These are phyloP conservation scores for Scatophagus argus DNA, from an alignment of 2,113 vertebrate genomes.

Conservation along the genomic window DNA sequence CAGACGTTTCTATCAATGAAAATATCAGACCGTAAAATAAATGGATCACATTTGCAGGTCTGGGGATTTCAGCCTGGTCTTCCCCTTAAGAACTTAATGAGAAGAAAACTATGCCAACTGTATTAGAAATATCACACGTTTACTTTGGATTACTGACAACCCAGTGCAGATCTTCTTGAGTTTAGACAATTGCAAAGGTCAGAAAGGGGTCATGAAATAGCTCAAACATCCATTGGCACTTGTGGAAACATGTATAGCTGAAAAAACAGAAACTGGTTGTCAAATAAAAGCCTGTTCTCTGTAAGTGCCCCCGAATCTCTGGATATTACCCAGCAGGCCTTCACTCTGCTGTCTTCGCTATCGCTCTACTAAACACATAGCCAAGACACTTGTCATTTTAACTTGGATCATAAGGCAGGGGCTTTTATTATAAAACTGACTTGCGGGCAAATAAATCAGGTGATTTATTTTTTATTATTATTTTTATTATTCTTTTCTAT, in stretches of 20 bases:
- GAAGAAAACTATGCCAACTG: slow-evolving; percentile 41
- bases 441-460: slow-evolving; percentile 48
- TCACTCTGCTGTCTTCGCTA: slow-evolving; percentile 35
- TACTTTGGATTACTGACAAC: slow-evolving; percentile 52
- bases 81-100: slow-evolving; percentile 58
- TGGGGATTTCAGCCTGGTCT: slow-evolving; percentile 52
- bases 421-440: slow-evolving; percentile 19
- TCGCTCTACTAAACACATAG: slow-evolving; percentile 28
- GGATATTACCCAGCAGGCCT: slow-evolving; percentile 33
- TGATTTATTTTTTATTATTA: slow-evolving; percentile 47
- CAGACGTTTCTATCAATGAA: slow-evolving; percentile 56
- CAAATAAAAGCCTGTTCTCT: slow-evolving; percentile 38
- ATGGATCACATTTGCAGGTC: slow-evolving; percentile 52
- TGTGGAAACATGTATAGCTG: slow-evolving; percentile 45
- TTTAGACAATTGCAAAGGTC: slow-evolving; percentile 44
- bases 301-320: slow-evolving; percentile 31
- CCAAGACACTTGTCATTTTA: slow-evolving; percentile 19
- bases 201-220: slow-evolving; percentile 41
- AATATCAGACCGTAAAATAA: slow-evolving; percentile 60
- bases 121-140: slow-evolving; percentile 40
- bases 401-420: slow-evolving; percentile 9
- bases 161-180: slow-evolving; percentile 29
- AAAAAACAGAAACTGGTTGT: slow-evolving; percentile 47
- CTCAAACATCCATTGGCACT: slow-evolving; percentile 59
- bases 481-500: slow-evolving; percentile 14